Percentiles rank a stretch among this genome's conserved stretches.
Evolutionary conservation across 1,140 invertebrate species (phyloP).

Genomic region (Atta texana): DNA sequence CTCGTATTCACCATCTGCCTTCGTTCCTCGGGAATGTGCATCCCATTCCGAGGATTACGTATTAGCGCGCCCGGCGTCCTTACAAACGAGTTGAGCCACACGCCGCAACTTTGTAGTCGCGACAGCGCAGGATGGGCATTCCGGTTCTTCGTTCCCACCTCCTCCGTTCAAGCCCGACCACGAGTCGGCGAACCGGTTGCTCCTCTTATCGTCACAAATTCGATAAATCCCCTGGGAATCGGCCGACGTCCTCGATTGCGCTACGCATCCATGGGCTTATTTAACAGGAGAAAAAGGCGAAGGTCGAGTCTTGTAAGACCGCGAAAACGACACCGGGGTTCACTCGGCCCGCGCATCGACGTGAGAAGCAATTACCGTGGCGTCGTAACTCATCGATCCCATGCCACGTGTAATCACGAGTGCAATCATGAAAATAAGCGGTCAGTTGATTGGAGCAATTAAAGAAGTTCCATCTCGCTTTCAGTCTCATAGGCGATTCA

Average conservation of each 20-base stretch:
- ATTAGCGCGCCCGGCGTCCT: conserved; percentile 69
- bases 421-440: conserved; percentile 34
- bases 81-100: conserved; percentile 59
- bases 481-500: conserved; percentile 1
- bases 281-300: conserved; percentile 30
- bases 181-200: conserved; percentile 70
- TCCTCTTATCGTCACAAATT: conserved; percentile 70
- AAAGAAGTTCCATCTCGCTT: conserved; percentile 41
- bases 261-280: conserved; percentile 27
- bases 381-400: conserved; percentile 53
- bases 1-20: conserved; percentile 42
- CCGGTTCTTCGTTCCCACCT: conserved; percentile 54
- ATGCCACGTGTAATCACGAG: conserved; percentile 37
- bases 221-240: conserved; percentile 68
- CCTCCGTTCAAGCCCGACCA: conserved; percentile 19
- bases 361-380: conserved; percentile 52
- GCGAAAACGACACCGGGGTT: conserved; percentile 37
- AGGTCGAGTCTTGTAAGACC: conserved; percentile 39
- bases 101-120: conserved; percentile 76
- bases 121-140: conserved; percentile 70
- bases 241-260: conserved; percentile 44
- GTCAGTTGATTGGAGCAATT: conserved; percentile 35
- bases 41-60: conserved; percentile 63
- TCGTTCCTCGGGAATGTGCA: conserved; percentile 43
- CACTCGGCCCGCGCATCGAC: conserved; percentile 19